These are phyloP conservation scores for Tigriopus japonicus DNA, from an alignment of 1,140 invertebrate genomes.

Conservation along the genomic window DNA sequence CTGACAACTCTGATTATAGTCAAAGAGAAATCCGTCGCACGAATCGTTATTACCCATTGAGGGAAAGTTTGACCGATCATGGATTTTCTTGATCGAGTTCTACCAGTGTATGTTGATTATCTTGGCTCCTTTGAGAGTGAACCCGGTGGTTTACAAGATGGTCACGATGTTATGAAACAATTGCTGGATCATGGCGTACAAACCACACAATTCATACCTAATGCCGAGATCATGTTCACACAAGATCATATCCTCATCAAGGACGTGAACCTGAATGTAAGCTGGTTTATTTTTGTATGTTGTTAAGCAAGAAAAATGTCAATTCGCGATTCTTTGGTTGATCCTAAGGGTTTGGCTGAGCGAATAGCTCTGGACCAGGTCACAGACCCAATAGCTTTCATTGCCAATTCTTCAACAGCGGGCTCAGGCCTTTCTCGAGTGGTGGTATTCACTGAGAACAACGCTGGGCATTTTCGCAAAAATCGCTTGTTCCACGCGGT, in stretches of 20 bases:
- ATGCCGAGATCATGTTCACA: neutral
- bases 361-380: neutral
- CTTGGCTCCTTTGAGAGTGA: neutral
- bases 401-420: neutral
- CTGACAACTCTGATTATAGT: no score
- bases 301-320: no score
- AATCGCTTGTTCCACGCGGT: neutral
- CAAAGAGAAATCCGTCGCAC: no score
- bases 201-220: neutral
- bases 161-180: neutral
- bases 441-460: neutral
- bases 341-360: neutral
- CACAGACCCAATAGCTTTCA: neutral
- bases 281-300: neutral
- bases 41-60: no score
- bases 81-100: neutral
- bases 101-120: neutral
- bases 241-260: neutral
- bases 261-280: neutral
- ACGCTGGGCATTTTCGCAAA: neutral
- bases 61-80: neutral
- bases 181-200: neutral
- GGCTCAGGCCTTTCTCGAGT: neutral
- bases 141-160: neutral
- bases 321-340: no score